Evolutionary conservation across 2,888 invertebrate species (phyloP), one percentile per base, ranked within the genome.

Genomic region (Dasypogon diadema): DNA sequence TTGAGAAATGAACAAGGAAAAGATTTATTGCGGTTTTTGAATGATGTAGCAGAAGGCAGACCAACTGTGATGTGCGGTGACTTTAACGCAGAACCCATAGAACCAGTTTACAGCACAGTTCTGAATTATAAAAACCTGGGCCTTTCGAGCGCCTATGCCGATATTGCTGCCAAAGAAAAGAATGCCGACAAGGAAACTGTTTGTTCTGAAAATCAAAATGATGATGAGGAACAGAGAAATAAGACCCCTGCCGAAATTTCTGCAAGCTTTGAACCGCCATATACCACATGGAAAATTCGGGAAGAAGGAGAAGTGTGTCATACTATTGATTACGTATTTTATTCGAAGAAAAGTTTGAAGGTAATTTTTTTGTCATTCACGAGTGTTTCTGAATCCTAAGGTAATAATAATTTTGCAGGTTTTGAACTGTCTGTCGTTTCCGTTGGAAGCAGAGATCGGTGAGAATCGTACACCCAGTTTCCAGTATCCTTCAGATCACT

Each of bases 221-320:
- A 55, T 6, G 12, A 56, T 21, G 37, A 55, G 18, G 46, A 60
- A 14, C 12, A 30, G 1, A 34, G 22, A 46, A 5, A 14, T 26
- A 30, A 56, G 37, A 76, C 73, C n/a, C 48, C 56, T n/a, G 79
- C 84, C 2, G 78, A 82, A 14, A 79, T 84, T 10, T 84, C 85
- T 1, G 85, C 85, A 6, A 85, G 86, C 24, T 82, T 87, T 16
- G 93, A 93, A 81, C 92, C 92, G 0, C 87, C 88, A 0, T 93
- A 91, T 82, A 93, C 93, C 0, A 93, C 93, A 0, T 93, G 93
- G 92, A 93, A 93, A 82, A 88, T 90, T 30, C 87, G 93, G 0
- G 91, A 91, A 76, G 90, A 91, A 79, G 90, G 91, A 4, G 92
- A 93, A 84, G 88, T 89, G 51, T 91, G 92, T 79, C 91, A 92